Evolutionary conservation across 1,140 invertebrate genomes (phyloP).

Genomic region (Drosophila sp.): DNA sequence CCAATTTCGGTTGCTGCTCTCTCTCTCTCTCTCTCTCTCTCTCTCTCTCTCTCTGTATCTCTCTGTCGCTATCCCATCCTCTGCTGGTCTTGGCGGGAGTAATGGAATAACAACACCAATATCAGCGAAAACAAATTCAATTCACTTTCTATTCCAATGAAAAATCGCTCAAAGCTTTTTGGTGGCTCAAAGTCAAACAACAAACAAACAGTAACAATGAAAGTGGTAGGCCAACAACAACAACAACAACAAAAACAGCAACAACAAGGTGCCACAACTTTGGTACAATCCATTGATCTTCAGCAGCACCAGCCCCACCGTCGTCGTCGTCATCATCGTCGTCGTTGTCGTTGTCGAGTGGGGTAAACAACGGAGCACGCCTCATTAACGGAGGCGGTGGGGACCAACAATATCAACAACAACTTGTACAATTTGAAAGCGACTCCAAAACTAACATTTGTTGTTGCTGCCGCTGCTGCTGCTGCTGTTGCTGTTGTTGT

Average conservation of each 20-base stretch:
- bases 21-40: constrained; percentile 19
- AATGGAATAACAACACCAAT: constrained; percentile 49
- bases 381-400: constrained; percentile 64
- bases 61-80: constrained; percentile 27
- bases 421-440: constrained; percentile 70
- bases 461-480: constrained; percentile 40
- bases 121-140: constrained; percentile 73
- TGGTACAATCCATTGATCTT: constrained; percentile 73
- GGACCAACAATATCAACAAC: constrained; percentile 37
- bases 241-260: constrained; percentile 31
- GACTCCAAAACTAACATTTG: constrained; percentile 61
- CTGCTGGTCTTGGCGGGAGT: constrained; percentile 67
- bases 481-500: constrained; percentile 49
- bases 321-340: not conserved
- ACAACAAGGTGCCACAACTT: constrained; percentile 33
- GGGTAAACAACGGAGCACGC: constrained; percentile 69
- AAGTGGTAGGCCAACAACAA: constrained; percentile 74
- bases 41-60: constrained; percentile 7
- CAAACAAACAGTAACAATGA: constrained; percentile 71
- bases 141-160: constrained; percentile 83
- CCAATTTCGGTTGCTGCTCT: constrained; percentile 60
- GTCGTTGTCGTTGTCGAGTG: constrained; percentile 54
- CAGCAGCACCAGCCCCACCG: constrained; percentile 26
- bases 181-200: constrained; percentile 61
- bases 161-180: constrained; percentile 79